Percentiles rank a stretch among this genome's conserved stretches.
phyloP scores from a whole-genome alignment of 2,888 invertebrate species.

The Oxyscelio sp. region DNA sequence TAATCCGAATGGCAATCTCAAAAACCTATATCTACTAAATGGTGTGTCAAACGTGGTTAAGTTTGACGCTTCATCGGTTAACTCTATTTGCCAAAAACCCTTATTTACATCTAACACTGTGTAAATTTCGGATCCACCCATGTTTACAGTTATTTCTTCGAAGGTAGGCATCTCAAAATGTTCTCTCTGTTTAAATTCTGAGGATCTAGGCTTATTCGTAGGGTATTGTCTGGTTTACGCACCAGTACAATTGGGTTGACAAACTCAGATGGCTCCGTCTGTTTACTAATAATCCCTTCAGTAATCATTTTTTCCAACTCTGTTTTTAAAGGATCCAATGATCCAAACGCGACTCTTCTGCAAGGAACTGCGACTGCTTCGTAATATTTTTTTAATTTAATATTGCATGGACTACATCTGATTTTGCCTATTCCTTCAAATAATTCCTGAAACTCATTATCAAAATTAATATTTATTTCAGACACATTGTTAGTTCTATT shows the following conservation, averaged over 20 bases:
- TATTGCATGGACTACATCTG: constrained; percentile 53
- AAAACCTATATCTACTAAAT: constrained; percentile 79
- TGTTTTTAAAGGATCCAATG: constrained; percentile 63
- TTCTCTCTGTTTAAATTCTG: constrained; percentile 71
- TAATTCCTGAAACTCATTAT: constrained; percentile 59
- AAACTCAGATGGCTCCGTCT: constrained; percentile 71
- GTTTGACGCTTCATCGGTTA: constrained; percentile 73
- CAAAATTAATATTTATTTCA: constrained; percentile 24
- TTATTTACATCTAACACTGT: constrained; percentile 74
- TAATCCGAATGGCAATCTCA: constrained; percentile 80
- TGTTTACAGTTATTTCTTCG: constrained; percentile 64
- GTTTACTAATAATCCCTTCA: constrained; percentile 58
- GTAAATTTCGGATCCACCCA: constrained; percentile 55
- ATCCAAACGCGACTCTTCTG: constrained; percentile 60
- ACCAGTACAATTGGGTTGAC: constrained; percentile 72
- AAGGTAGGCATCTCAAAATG: constrained; percentile 67
- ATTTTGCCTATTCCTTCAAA: constrained; percentile 74
- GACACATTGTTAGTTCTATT: constrained; percentile 15
- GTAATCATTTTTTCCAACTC: constrained; percentile 49
- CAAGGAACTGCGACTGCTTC: constrained; percentile 26
- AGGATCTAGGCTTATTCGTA: constrained; percentile 73
- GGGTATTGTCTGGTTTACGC: constrained; percentile 60
- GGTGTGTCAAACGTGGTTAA: constrained; percentile 78
- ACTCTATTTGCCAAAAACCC: constrained; percentile 76
- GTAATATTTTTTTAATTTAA: constrained; percentile 68